Conservation (phyloP, 1,140 invertebrate genomes). For the Leptinotarsa lineolata region DNA sequence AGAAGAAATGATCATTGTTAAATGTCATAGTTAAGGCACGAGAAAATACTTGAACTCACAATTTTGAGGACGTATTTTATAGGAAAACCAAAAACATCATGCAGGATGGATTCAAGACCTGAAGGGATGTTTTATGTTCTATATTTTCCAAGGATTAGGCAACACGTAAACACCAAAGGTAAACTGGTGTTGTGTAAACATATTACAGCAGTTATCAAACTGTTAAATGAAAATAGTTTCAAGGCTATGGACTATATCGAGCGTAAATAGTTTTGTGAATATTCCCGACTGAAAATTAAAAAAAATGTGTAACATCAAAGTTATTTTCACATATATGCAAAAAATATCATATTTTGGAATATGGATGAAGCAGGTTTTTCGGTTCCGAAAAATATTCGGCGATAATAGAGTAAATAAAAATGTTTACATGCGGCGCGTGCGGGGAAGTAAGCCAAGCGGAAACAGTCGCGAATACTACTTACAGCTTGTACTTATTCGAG, state of each 20-base stretch:
- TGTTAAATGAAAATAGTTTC: slow-evolving; percentile 29
- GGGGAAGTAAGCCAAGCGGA: slow-evolving; percentile 29
- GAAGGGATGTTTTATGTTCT: slow-evolving; percentile 34
- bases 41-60: slow-evolving; percentile 18
- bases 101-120: slow-evolving; percentile 39
- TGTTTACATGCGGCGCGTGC: slow-evolving; percentile 45
- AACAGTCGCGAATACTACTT: slow-evolving; percentile 43
- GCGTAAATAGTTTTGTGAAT: slow-evolving; percentile 25
- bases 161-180: slow-evolving; percentile 39
- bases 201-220: slow-evolving; percentile 35
- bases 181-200: slow-evolving; percentile 39
- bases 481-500: slow-evolving; percentile 56
- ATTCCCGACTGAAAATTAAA: slow-evolving; percentile 1
- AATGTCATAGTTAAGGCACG: neutral
- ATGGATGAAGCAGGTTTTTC: neutral
- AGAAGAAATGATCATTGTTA: slow-evolving; percentile 28
- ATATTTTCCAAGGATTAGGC: slow-evolving; percentile 32
- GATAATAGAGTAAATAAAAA: slow-evolving; percentile 33
- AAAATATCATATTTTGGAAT: slow-evolving; percentile 23
- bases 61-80: slow-evolving; percentile 36
- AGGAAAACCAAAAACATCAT: slow-evolving; percentile 27
- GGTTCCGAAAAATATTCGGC: neutral
- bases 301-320: slow-evolving; percentile 11
- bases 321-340: slow-evolving; percentile 11
- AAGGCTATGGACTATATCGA: slow-evolving; percentile 29